phyloP scores from a whole-genome alignment of 30 jellyfish, hydroid and myxozoan genomes.

The Clytia hemisphaerica region DNA sequence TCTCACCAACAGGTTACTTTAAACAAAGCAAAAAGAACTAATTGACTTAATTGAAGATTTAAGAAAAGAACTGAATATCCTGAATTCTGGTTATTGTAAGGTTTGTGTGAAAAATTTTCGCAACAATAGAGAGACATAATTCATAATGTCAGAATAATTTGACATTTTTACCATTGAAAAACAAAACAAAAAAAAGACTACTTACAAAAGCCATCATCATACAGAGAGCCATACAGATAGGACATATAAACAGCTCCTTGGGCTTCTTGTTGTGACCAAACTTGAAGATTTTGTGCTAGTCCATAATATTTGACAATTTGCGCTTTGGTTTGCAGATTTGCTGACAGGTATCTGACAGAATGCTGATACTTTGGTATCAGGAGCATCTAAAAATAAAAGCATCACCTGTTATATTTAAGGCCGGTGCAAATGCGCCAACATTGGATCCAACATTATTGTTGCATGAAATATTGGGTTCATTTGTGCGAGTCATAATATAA shows the following conservation, averaged over 20 bases:
- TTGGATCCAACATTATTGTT: too few species aligned
- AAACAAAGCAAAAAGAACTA: too few species aligned
- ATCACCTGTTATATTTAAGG: neutral
- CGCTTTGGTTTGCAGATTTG: slow-evolving; percentile 33
- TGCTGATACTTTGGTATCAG: slow-evolving; percentile 61
- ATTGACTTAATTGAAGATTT: too few species aligned
- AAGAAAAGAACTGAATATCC: too few species aligned
- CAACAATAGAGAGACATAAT: too few species aligned
- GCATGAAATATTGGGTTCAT: too few species aligned
- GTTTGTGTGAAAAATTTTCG: too few species aligned
- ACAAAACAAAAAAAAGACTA: slow-evolving; percentile 6
- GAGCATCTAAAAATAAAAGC: slow-evolving; percentile 38
- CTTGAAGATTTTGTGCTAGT: slow-evolving; percentile 40
- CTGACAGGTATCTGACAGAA: slow-evolving; percentile 39
- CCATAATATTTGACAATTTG: slow-evolving; percentile 37
- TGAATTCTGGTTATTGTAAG: too few species aligned
- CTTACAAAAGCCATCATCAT: slow-evolving; percentile 41
- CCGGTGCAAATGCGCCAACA: neutral
- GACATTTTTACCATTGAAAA: too few species aligned
- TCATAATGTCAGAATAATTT: too few species aligned
- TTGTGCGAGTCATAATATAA: too few species aligned
- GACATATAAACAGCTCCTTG: slow-evolving; percentile 60
- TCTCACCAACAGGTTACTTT: too few species aligned
- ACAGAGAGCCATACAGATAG: slow-evolving; percentile 44
- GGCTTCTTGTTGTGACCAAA: slow-evolving; percentile 45